These are phyloP conservation scores for Drosophila mettleri DNA, from an alignment of 2,888 invertebrate genomes.

Conservation along the genomic window DNA sequence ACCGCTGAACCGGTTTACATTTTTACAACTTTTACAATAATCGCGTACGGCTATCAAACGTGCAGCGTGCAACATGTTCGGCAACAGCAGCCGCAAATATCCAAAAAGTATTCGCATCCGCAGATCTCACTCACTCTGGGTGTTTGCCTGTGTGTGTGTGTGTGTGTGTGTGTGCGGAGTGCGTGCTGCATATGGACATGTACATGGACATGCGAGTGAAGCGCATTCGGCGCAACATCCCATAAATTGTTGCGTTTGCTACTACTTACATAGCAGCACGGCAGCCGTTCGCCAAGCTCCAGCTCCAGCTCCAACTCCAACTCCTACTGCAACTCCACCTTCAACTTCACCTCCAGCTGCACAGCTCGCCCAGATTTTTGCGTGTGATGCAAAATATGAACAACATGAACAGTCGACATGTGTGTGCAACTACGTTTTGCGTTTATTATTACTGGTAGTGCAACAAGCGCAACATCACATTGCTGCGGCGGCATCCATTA, in stretches of 20 bases:
- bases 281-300: conserved; percentile 8
- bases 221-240: conserved; percentile 68
- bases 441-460: conserved; percentile 50
- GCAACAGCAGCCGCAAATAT: conserved; percentile 47
- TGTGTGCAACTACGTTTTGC: conserved; percentile 66
- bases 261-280: conserved; percentile 42
- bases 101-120: conserved; percentile 52
- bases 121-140: conserved; percentile 32
- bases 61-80: conserved; percentile 51
- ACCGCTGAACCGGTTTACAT: conserved; percentile 61
- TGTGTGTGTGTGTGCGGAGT: conserved; percentile 58
- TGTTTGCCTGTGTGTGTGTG: conserved; percentile 41
- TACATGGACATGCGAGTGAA: conserved; percentile 68
- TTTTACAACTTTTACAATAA: conserved; percentile 71
- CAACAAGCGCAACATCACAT: conserved; percentile 21
- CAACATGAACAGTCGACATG: conserved; percentile 77
- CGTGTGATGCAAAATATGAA: conserved; percentile 77
- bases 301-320: neutral
- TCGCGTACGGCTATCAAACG: conserved; percentile 66
- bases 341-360: conserved; percentile 12
- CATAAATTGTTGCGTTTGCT: conserved; percentile 72
- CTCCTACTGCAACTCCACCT: conserved; percentile 13
- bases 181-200: conserved; percentile 67
- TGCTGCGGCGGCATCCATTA: conserved; percentile 34
- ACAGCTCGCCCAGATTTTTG: conserved; percentile 59